phyloP scores from a whole-genome alignment of 2,797 vertebrate genomes.

The Naso thynnoides region DNA sequence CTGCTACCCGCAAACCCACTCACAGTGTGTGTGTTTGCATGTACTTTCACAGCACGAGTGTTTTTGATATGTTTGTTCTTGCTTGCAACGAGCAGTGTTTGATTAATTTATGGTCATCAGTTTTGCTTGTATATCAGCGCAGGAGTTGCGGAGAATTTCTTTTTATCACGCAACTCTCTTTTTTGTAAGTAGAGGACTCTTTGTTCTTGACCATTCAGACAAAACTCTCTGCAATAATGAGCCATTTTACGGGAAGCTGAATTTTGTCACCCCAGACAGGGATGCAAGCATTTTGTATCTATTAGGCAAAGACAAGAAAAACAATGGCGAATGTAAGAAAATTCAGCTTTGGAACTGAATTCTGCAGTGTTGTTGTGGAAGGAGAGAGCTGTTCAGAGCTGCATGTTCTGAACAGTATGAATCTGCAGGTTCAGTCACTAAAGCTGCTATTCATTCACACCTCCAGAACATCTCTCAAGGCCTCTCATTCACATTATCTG shows the following conservation, averaged over 20 bases:
- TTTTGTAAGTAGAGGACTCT: too few species aligned
- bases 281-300: background rate
- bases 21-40: background rate
- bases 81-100: conserved; percentile 8
- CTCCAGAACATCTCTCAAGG: conserved; percentile 26
- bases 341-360: background rate
- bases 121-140: background rate
- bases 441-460: conserved; percentile 30
- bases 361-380: background rate
- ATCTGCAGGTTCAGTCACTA: conserved; percentile 9
- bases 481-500: conserved; percentile 32
- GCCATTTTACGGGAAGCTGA: background rate
- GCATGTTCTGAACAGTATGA: conserved; percentile 16
- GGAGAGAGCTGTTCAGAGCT: conserved; percentile 6
- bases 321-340: background rate
- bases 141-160: background rate
- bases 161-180: background rate
- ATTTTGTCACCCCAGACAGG: background rate
- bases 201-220: background rate
- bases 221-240: background rate
- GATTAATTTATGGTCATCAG: background rate
- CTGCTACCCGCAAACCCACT: conserved; percentile 38
- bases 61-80: conserved; percentile 5
- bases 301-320: background rate
- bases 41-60: conserved; percentile 8